Evolutionary conservation across 2,113 vertebrate genomes (phyloP), one percentile per base, ranked within the genome.

Genomic region (Rattus rattus): DNA sequence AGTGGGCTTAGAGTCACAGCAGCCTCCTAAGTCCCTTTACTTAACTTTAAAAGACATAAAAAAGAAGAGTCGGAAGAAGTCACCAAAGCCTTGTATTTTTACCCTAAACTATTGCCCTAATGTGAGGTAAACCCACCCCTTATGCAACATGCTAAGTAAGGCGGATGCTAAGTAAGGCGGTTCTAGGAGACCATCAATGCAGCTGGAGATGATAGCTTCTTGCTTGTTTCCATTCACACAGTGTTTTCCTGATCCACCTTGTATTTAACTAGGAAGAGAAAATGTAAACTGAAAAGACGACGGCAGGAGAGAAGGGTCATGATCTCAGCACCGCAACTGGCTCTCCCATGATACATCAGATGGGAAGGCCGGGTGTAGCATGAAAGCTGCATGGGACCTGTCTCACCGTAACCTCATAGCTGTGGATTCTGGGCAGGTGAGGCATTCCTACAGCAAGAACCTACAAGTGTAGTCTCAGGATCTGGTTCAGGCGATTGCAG

Each of bases 381-480:
- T 92, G 63, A 88, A 8, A 67, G 11, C 7, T 26, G 22, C 36
- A 33, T 4, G 39, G n/a, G 28, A 88, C n/a, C 2, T 52, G 76
- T 14, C 2, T 83, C 8, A 19, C 11, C 11, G 13, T 36, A 20
- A 63, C 2, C 24, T 19, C 52, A 52, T 12, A 49, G 39, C 47
- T 76, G 47, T 87, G 22, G 0, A 26, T 54, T 47, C 5, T 17
- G 12, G 12, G 7, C 70, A 70, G 36, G 13, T 3, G 7, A 70
- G n/a, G 14, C 13, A 9, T 20, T 93, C 54, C 61, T 12, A 54
- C 1, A 72, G 28, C 43, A 88, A 67, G 8, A 92, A 6, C 14
- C 19, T 39, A 49, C 0, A 1, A 56, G 36, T 17, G 7, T 6
- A 2, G 0, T 8, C 36, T 16, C 1, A 54, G 24, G 33, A 39